phyloP scores from a whole-genome alignment of 2,888 invertebrate species.

The Lithosia quadra region DNA sequence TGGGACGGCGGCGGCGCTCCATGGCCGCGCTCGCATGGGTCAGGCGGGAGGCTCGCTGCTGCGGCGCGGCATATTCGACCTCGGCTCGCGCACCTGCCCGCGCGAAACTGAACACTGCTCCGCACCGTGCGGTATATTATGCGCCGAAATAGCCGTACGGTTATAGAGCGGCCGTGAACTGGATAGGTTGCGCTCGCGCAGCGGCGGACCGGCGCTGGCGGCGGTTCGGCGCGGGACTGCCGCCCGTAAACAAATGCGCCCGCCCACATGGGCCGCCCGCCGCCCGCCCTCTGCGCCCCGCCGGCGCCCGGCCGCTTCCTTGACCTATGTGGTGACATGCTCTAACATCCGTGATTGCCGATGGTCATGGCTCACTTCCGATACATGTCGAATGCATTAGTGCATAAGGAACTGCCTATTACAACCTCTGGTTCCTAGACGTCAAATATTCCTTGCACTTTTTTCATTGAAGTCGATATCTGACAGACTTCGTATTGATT shows the following conservation, averaged over 20 bases:
- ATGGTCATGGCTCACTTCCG: conserved; percentile 60
- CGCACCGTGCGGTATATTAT: conserved; percentile 78
- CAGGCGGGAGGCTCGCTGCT: conserved; percentile 45
- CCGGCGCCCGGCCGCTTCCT: conserved; percentile 56
- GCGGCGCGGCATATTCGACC: conserved; percentile 60
- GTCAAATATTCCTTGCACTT: neutral
- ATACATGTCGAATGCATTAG: conserved; percentile 36
- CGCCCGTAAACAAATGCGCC: conserved; percentile 68
- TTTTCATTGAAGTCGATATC: neutral
- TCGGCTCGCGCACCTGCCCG: conserved; percentile 79
- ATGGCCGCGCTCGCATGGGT: conserved; percentile 71
- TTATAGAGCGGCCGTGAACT: conserved; percentile 86
- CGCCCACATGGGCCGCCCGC: conserved; percentile 61
- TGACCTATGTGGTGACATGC: conserved; percentile 70
- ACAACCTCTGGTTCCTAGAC: neutral
- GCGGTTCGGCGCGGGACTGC: conserved; percentile 61
- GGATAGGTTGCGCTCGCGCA: conserved; percentile 79
- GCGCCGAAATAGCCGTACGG: conserved; percentile 83
- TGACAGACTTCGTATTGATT: neutral
- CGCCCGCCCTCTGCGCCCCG: conserved; percentile 46
- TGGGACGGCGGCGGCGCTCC: conserved; percentile 76
- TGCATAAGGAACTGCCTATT: neutral
- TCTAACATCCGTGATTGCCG: conserved; percentile 62
- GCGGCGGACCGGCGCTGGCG: conserved; percentile 61
- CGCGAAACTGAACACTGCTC: conserved; percentile 79